Evolutionary conservation across 2,113 vertebrate genomes (phyloP), one percentile per base, ranked within the genome.

Genomic region (Oophaga pumilio): DNA sequence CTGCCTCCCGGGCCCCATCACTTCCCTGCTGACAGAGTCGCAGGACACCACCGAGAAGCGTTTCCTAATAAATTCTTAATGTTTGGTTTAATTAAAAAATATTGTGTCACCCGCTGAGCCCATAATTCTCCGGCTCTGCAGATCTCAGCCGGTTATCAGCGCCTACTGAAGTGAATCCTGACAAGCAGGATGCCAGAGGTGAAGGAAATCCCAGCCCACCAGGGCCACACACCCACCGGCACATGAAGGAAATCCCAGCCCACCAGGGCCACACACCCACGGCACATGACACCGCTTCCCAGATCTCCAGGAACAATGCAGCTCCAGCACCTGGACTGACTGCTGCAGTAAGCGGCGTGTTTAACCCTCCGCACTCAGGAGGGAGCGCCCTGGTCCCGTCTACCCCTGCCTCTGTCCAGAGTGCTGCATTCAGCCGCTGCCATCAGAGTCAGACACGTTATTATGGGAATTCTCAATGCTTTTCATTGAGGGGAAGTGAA

Each of bases 361-460:
- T 9, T 78, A 78, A n/a, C 73, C 20, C 43, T 50, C 49, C 22
- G 8, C 43, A 22, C 43, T 7, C 71, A 13, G 6, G 33, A 0
- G 11, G n/a, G 6, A 17, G 14, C 17, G n/a, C n/a, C 68, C 68
- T 28, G 68, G 6, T 9, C 28, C 71, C 28, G 15, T 2, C 43
- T 20, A 24, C 20, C 43, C 33, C 15, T 73, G 68, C 66, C 82
- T 56, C 82, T 84, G 68, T 84, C 82, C 82, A 84, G 68, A 73
- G 82, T 84, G 82, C 82, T 84, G 82, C 52, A 57, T 84, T 56
- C 66, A 10, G 53, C n/a, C 11, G 71, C 73, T 76, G 26, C 43
- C 17, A 50, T 2, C 18, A 2, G 50, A 24, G 14, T 15, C 11
- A 33, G 1, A 33, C 33, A 1, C 69, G 22, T 50, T 33, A 15